phyloP scores from a whole-genome alignment of 2,113 vertebrate species.

The human (Homo sapiens) region DNA sequence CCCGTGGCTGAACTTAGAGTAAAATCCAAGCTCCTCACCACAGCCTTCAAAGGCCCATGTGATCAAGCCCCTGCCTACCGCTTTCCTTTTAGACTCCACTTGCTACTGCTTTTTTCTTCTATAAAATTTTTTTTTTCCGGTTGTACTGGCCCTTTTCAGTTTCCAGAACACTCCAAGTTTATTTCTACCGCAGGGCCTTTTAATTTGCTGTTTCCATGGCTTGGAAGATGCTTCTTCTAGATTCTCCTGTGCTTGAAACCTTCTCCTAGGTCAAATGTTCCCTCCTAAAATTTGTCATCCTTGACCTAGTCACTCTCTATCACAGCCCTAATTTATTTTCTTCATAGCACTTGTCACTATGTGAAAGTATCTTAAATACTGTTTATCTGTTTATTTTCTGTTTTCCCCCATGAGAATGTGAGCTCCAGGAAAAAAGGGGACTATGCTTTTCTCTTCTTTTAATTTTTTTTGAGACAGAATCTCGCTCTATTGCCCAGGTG shows the following conservation, averaged over 20 bases:
- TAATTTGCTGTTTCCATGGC: not conserved
- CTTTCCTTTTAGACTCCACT: not conserved
- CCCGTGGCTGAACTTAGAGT: not conserved
- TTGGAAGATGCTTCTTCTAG: not conserved
- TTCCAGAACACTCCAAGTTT: not conserved
- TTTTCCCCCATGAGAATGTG: not conserved
- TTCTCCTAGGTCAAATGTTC: not conserved
- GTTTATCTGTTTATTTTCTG: not conserved
- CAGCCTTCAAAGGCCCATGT: not conserved
- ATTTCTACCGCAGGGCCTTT: not conserved
- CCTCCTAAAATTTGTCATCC: not conserved
- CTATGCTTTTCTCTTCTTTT: not conserved
- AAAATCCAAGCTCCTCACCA: not conserved
- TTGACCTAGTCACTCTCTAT: not conserved
- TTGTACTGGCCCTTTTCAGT: not conserved
- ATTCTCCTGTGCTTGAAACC: not conserved
- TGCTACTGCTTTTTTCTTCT: not conserved
- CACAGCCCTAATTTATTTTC: not conserved
- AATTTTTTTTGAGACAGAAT: no score
- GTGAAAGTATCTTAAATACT: not conserved
- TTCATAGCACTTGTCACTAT: not conserved
- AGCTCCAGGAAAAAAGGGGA: not conserved
- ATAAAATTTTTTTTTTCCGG: not conserved
- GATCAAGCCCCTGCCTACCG: not conserved
- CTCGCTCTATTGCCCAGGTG: no score